These are phyloP conservation scores for Hypocryptadius cinnamomeus DNA, from an alignment of 2,113 vertebrate species.

Conservation along the genomic window DNA sequence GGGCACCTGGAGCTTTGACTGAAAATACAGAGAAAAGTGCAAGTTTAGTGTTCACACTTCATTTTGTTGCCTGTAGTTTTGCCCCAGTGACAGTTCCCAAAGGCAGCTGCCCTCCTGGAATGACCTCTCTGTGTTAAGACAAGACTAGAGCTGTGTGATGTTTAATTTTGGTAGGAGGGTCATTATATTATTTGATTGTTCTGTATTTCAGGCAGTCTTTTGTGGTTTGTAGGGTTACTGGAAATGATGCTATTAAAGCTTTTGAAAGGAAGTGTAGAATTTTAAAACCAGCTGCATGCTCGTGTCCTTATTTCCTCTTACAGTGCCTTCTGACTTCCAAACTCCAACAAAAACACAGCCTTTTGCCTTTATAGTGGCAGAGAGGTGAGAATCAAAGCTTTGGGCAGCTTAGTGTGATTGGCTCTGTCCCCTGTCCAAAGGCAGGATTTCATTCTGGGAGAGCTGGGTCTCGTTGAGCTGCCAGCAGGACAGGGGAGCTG, in stretches of 20 bases:
- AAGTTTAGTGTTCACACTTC: neutral
- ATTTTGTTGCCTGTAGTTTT: neutral
- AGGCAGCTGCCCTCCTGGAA: neutral
- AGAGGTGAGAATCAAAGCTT: neutral
- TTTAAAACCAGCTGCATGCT: neutral
- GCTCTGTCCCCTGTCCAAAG: neutral
- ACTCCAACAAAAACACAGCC: neutral
- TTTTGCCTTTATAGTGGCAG: neutral
- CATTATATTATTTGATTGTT: neutral
- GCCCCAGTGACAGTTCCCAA: neutral
- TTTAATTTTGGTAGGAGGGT: neutral
- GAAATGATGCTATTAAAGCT: slow-evolving; percentile 21
- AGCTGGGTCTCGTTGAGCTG: neutral
- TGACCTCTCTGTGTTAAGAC: neutral
- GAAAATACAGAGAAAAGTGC: neutral
- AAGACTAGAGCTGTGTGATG: neutral
- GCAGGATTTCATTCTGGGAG: neutral
- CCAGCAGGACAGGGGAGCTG: neutral
- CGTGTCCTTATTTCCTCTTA: neutral
- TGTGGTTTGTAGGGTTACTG: neutral
- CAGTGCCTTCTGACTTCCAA: neutral
- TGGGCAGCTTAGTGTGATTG: neutral
- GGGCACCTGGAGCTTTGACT: neutral
- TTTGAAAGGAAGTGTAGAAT: slow-evolving; percentile 1
- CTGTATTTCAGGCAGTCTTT: neutral